Conservation (phyloP, 2,888 invertebrate genomes). For the Habroteleia sp. region DNA sequence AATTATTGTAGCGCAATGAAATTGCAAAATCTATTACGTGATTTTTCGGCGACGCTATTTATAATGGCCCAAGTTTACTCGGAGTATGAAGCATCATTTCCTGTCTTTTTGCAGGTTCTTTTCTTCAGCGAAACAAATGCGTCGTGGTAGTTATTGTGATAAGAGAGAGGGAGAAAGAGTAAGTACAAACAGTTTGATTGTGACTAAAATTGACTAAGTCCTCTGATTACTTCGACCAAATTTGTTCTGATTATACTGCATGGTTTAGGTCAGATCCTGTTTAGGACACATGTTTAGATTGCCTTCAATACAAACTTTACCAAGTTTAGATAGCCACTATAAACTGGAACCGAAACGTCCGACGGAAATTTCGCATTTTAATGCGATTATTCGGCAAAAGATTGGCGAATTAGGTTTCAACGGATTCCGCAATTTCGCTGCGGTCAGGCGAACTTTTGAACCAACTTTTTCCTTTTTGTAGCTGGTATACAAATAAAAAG, state of each 20-base stretch:
- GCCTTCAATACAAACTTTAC: slow-evolving; percentile 59
- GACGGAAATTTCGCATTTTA: slow-evolving; percentile 50
- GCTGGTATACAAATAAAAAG: no score
- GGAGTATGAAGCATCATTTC: no score
- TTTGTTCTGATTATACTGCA: slow-evolving; percentile 46
- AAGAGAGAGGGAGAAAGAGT: no score
- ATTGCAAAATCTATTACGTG: slow-evolving; percentile 43
- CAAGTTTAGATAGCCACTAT: slow-evolving; percentile 59
- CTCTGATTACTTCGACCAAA: slow-evolving; percentile 55
- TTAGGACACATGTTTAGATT: slow-evolving; percentile 62
- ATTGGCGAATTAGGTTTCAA: neutral
- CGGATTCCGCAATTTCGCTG: neutral
- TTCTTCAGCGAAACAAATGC: neutral
- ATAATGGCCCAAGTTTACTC: slow-evolving; percentile 2
- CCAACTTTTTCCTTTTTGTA: no score
- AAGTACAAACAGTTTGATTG: slow-evolving; percentile 54
- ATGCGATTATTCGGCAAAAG: slow-evolving; percentile 39
- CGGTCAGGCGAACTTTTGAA: neutral
- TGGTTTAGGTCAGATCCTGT: slow-evolving; percentile 58
- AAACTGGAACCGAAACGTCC: slow-evolving; percentile 49
- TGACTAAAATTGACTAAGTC: slow-evolving; percentile 57
- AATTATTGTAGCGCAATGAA: slow-evolving; percentile 44
- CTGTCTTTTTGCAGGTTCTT: no score
- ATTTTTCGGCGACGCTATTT: slow-evolving; percentile 46
- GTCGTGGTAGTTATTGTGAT: slow-evolving; percentile 29